Evolutionary conservation across 2,888 invertebrate species (phyloP), one percentile per base, ranked within the genome.

Genomic region (Pammene fasciana): DNA sequence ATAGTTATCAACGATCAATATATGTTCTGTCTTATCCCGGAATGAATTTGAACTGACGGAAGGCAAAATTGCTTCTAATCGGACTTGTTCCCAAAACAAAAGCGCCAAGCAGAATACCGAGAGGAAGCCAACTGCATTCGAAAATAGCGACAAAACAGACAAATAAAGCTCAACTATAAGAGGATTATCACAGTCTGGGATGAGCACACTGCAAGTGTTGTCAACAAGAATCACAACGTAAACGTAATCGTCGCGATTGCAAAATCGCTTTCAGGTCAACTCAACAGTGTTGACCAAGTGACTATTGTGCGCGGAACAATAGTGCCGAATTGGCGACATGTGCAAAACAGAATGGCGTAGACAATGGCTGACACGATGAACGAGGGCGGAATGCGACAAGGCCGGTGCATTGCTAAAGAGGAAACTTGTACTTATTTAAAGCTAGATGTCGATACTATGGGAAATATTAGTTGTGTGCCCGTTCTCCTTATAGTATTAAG

Each of bases 301-400:
- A 59, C 46, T 70, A 68, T 68, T 68, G 68, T 68, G 52, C n/a
- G 2, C 65, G n/a, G 65, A 70, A 70, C 68, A 70, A 70, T 70
- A 26, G 68, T 45, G 67, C 54, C 54, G 61, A 68, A 54, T 70
- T 57, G 57, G 57, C 65, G 57, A 70, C 68, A 70, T 70, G 59
- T 65, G 65, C 59, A 52, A 46, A 38, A 41, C 36, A 14, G 38
- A 10, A 41, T 18, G 61, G n/a, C 45, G 36, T 41, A 68, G 64
- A 68, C 68, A 68, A 68, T 68, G 54, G 56, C 46, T 41, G 61
- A 26, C 45, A 41, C 56, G 14, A 11, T 8, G n/a, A 43, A 43
- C 43, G 43, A n/a, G 43, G 61, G 38, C 45, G 61, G 46, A 64
- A 62, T 50, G 64, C 68, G 57, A 45, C 64, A 57, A 68, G 68